Evolutionary conservation across 1,140 invertebrate genomes (phyloP), one percentile per base, ranked within the genome.

Genomic region (Eciton burchellii): DNA sequence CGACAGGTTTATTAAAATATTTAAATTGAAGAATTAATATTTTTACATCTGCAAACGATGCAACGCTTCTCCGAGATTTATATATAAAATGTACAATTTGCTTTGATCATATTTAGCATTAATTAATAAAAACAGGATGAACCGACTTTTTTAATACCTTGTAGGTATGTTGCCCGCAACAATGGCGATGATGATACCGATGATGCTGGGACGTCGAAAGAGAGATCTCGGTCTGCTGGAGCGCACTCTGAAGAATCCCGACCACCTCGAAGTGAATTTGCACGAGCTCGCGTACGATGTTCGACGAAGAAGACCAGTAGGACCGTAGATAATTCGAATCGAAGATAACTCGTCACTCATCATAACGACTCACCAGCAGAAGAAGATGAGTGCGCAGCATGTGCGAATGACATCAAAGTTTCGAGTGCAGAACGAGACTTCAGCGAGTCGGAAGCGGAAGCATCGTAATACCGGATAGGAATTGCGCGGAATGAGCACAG

Each of bases 141-240:
- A 35, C 6, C 35, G 35, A 35, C 2, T 35, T 35, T 35, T 35
- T 35, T 2, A 35, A 35, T 35, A 35, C 35, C 35, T 35, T 35
- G 68, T 16, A 88, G 96, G 96, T 1, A 96, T 97, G 95, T 92
- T 97, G 45, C 96, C 97, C 19, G 97, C 96, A 0, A 97, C 96
- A 0, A 96, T 97, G 95, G 96, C 96, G 1, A 96, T 97, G 95
- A 95, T 97, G 83, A 95, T 97, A 43, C 97, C 97, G 0, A 96
- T 97, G 95, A 96, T 97, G 90, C 93, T 97, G 54, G 96, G 95
- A 2, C 92, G 95, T 82, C 94, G 94, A 87, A 95, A 84, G 79
- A 93, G 87, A 59, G 87, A 88, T 19, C n/a, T 88, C 12, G 47
- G 19, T 24, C 35, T 49, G 54, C 43, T 49, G 63, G 47, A 60